Evolutionary conservation across 2,888 invertebrate genomes (phyloP), one percentile per base, ranked within the genome.

Genomic region (Lasioglossum morio): DNA sequence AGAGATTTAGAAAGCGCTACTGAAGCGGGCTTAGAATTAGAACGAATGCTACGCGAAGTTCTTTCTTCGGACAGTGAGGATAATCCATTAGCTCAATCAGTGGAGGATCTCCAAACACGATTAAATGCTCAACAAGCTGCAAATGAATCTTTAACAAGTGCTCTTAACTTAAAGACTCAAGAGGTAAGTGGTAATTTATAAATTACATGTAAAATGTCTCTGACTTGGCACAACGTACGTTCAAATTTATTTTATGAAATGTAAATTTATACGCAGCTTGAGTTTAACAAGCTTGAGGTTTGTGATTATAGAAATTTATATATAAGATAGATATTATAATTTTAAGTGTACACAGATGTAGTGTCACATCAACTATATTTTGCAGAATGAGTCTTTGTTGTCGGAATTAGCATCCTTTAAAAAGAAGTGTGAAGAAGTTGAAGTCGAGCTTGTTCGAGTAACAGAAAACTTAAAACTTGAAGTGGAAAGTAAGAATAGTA

Each of bases 1-100:
- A 96, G 97, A 96, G 96, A 98, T 93, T 96, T 98, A 69, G 98
- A 98, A 94, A 97, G 97, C 92, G 97, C 98, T 0, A 97, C 98
- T 0, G 97, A 98, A 91, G 97, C 98, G 12, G 97, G 97, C 70
- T 95, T 98, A 88, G 98, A 98, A 94, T 94, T 97, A 75, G 97
- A 97, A 92, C 96, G 96, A 92, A 97, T 97, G 96, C 95, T 97
- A 48, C 96, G 97, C 0, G 97, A 97, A 91, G 96, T 97, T 89
- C 94, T 97, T 77, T 96, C 96, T 84, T 97, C 97, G 82, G 97
- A 98, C 87, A 96, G 97, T 86, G 95, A 95, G 85, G 95, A 95
- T 86, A 96, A 96, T 92, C 96, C 96, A 2, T 94, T 97, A 72
- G 96, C 97, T 83, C 96, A 96, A 89, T 97, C 97, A 73, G 96